These are phyloP conservation scores for Ceyx cyanopectus DNA, from an alignment of 2,113 vertebrate genomes.

Conservation along the genomic window DNA sequence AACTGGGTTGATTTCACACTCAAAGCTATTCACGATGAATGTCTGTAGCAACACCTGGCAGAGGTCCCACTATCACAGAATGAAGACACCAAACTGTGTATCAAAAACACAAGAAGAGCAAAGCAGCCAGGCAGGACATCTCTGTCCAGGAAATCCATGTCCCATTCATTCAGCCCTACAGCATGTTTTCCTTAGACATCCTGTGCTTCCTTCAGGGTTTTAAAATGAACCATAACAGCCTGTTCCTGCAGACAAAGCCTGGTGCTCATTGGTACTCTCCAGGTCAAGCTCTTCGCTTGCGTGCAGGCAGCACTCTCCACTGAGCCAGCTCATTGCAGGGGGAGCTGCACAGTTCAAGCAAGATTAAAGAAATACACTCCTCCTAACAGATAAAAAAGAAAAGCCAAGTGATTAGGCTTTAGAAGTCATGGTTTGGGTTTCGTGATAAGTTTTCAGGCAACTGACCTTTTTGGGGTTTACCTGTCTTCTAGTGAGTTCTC, in stretches of 20 bases:
- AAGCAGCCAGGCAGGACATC: constrained; percentile 47
- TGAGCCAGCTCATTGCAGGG: not conserved
- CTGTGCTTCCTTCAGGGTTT: constrained; percentile 59
- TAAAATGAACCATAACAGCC: constrained; percentile 23
- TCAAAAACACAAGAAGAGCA: constrained; percentile 49
- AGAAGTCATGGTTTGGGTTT: not conserved
- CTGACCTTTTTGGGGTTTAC: not conserved
- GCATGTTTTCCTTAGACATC: constrained; percentile 56
- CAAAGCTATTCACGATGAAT: constrained; percentile 60
- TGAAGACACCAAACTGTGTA: constrained; percentile 57
- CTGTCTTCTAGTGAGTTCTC: not conserved
- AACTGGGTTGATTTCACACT: constrained; percentile 72
- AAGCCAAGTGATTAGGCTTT: not conserved
- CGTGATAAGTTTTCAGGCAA: not conserved
- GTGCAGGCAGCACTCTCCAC: not conserved
- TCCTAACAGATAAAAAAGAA: not conserved
- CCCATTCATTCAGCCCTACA: constrained; percentile 33
- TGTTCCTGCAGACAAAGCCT: constrained; percentile 48
- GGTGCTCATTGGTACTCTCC: not conserved
- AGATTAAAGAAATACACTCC: not conserved
- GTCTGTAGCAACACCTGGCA: constrained; percentile 61
- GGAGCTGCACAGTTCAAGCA: not conserved
- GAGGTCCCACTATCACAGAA: constrained; percentile 61
- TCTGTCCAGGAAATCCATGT: constrained; percentile 55
- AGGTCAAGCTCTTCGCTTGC: not conserved